Conservation (phyloP, 30 jellyfish, hydroid and myxozoan species). For the Pelagia noctiluca region DNA sequence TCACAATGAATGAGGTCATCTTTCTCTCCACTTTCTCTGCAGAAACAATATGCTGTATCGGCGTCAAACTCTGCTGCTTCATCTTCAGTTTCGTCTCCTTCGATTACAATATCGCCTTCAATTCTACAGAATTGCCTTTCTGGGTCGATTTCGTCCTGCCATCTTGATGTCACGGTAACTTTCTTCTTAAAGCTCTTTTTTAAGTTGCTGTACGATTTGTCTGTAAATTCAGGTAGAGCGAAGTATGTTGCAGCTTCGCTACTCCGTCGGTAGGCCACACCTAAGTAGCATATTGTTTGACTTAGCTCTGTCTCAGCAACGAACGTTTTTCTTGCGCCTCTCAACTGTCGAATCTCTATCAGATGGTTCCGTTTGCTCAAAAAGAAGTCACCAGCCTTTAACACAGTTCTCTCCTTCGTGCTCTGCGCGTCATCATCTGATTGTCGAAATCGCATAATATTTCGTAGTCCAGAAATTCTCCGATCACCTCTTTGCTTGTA, state of each 20-base stretch:
- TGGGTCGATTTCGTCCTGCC: neutral
- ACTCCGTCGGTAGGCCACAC: neutral
- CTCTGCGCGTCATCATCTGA: neutral
- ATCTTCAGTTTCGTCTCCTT: neutral
- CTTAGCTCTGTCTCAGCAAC: slow-evolving; percentile 5
- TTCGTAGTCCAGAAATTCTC: slow-evolving; percentile 21
- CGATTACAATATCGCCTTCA: neutral
- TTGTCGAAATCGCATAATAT: slow-evolving; percentile 21
- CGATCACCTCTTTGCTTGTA: slow-evolving; percentile 17
- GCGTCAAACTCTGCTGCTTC: neutral
- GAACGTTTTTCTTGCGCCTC: neutral
- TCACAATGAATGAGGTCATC: slow-evolving; percentile 3
- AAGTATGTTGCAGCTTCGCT: neutral
- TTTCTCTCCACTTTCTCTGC: neutral
- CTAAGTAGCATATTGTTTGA: neutral
- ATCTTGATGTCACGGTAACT: neutral
- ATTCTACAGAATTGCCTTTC: neutral
- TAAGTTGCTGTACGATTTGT: neutral
- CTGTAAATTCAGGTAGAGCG: neutral
- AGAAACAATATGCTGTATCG: neutral
- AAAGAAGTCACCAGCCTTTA: neutral
- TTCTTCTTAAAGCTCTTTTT: neutral
- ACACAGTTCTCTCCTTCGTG: neutral
- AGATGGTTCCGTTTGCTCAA: neutral
- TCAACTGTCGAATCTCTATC: slow-evolving; percentile 8